These are phyloP conservation scores for Sussaba pulchella DNA, from an alignment of 2,888 invertebrate species.

Conservation along the genomic window DNA sequence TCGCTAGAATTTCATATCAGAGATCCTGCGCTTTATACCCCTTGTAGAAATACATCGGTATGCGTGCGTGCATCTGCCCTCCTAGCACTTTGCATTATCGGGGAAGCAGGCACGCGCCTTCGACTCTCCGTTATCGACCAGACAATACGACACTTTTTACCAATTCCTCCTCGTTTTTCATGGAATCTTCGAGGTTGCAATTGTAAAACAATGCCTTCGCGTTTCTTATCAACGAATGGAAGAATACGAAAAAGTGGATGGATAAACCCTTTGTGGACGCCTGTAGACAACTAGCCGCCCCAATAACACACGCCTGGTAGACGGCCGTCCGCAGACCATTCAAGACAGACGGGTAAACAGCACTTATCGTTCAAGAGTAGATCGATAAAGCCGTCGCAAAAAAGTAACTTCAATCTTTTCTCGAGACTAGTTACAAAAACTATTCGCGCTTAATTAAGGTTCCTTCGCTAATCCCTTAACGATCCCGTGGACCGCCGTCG, in stretches of 20 bases:
- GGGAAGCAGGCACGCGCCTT: slow-evolving; percentile 38
- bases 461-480: slow-evolving; percentile 69
- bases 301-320: no score
- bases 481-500: slow-evolving; percentile 58
- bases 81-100: slow-evolving; percentile 61
- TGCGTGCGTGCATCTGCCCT: slow-evolving; percentile 56
- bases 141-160: slow-evolving; percentile 39
- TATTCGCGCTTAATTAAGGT: slow-evolving; percentile 67
- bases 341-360: neutral
- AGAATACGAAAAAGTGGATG: no score
- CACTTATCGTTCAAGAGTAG: neutral
- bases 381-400: slow-evolving; percentile 24
- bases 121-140: slow-evolving; percentile 42
- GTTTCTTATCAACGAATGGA: neutral
- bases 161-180: slow-evolving; percentile 10
- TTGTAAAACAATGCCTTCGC: neutral
- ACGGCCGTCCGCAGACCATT: no score
- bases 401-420: slow-evolving; percentile 13
- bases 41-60: slow-evolving; percentile 57
- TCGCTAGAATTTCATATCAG: slow-evolving; percentile 66
- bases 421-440: slow-evolving; percentile 29
- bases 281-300: neutral
- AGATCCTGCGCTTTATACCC: slow-evolving; percentile 64
- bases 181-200: neutral
- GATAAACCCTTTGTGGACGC: no score